Conservation (phyloP, 2,888 invertebrate species). For the Xanthia togata region DNA sequence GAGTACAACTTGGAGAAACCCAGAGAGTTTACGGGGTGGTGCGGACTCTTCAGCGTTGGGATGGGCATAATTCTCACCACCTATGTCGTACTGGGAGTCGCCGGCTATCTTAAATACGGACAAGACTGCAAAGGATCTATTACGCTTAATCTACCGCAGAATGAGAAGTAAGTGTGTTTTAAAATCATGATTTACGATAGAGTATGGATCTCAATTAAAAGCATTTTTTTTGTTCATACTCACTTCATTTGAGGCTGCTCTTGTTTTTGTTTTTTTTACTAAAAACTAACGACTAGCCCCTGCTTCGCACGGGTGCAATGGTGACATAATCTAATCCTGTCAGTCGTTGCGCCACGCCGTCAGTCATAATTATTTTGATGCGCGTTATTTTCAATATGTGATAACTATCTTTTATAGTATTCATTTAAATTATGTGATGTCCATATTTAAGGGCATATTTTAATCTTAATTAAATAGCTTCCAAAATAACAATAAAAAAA, state of each 20-base stretch:
- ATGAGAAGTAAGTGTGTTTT: slow-evolving; percentile 89
- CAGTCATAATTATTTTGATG: too few species aligned
- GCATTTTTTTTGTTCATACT: neutral
- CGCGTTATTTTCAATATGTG: too few species aligned
- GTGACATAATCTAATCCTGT: too few species aligned
- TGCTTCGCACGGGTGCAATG: too few species aligned
- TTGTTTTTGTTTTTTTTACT: neutral
- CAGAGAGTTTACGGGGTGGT: slow-evolving; percentile 93
- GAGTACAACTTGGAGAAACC: slow-evolving; percentile 98
- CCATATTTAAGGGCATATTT: too few species aligned
- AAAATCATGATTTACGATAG: neutral
- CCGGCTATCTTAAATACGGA: slow-evolving; percentile 97
- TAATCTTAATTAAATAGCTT: too few species aligned
- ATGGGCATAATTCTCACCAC: slow-evolving; percentile 94
- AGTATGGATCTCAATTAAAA: neutral
- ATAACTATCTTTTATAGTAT: too few species aligned
- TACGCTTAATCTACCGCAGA: slow-evolving; percentile 94
- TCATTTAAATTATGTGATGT: too few species aligned
- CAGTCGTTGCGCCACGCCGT: too few species aligned
- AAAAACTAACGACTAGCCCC: too few species aligned
- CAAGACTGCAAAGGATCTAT: slow-evolving; percentile 93
- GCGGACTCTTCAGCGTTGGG: slow-evolving; percentile 94
- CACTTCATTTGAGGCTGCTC: neutral
- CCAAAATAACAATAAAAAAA: too few species aligned
- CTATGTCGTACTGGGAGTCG: slow-evolving; percentile 95